Conservation (phyloP, 2,113 vertebrate species). For the Jaculus jaculus region DNA sequence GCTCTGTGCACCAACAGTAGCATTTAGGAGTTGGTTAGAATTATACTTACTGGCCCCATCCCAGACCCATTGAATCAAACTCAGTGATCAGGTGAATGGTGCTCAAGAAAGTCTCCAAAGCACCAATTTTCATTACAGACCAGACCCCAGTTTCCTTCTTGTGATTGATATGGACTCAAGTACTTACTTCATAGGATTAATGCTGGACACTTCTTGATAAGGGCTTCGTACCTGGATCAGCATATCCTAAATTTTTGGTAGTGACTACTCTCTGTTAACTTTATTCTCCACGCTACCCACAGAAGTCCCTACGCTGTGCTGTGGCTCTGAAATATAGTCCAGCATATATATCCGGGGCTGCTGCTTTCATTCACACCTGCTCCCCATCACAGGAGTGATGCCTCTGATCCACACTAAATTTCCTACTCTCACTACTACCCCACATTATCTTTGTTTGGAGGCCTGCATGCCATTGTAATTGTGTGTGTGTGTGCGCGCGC, state of each 20-base stretch:
- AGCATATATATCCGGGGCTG: neutral
- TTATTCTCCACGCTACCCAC: neutral
- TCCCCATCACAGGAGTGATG: no score
- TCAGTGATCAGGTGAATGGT: no score
- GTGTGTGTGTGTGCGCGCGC: neutral
- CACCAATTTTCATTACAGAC: neutral
- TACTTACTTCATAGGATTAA: rapidly evolving
- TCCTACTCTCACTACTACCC: neutral
- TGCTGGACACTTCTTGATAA: rapidly evolving
- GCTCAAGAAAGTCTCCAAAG: neutral
- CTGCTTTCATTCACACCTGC: neutral
- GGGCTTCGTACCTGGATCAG: rapidly evolving
- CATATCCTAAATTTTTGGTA: rapidly evolving
- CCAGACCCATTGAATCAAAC: neutral
- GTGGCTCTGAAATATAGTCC: no score
- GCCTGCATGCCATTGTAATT: neutral
- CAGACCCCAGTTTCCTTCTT: neutral
- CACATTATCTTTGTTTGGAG: neutral
- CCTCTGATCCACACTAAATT: no score
- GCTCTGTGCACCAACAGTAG: neutral
- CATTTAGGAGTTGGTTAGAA: neutral
- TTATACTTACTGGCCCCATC: neutral
- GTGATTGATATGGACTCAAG: no score
- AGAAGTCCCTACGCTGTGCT: neutral
- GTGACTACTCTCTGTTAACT: neutral